Base-by-base conservation (phyloP, 2,113 vertebrate species). In the Emydocephalus ijimae region DNA sequence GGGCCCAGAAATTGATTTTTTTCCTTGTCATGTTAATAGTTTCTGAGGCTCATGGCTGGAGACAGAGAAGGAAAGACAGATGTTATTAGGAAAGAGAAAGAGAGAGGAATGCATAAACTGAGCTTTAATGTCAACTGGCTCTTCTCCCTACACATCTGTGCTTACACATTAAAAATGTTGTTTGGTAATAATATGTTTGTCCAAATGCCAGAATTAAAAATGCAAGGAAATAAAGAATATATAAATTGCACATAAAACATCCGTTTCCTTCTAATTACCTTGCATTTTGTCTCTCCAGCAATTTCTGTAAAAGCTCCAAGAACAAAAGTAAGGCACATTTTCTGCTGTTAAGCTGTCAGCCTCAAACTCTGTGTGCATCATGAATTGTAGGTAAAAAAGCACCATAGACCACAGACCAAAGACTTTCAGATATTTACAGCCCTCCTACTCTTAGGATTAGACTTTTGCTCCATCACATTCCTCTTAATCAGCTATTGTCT, bases 191-290 rank as follows among this genome's bases (percentile, higher is more conserved):
- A 85, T 90, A 74, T 55, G 94, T 89, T 64, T 3, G 48, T 90
- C 15, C 88, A 92, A 24, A 57, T 91, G 52, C n/a, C 26, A 88
- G 29, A 0, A 43, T 52, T 0, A 0, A 87, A 93, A 95, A 61
- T 74, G 89, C 43, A 81, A 93, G 69, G 3, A 87, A 92, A 91
- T 59, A 87, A 87, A 9, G 23, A 57, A 24, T 94, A 91, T 34
- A 85, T 55, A 52, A 87, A 34, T 56, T 48, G n/a, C 11, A 56
- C 52, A 85, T 0, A 1, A 0, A 0, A 15, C 20, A 23, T 23
- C 0, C 0, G 10, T 54, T 0, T 0, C 29, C 0, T 1, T 0
- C 52, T 0, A 0, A 69, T 87, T 0, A 0, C 26, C 26, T 90
- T 85, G 15, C 52, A 85, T 74, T 90, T 18, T 1, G 29, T 74